Base-by-base conservation (phyloP, 2,113 vertebrate species). In the Pseudorhombus dupliciocellatus region DNA sequence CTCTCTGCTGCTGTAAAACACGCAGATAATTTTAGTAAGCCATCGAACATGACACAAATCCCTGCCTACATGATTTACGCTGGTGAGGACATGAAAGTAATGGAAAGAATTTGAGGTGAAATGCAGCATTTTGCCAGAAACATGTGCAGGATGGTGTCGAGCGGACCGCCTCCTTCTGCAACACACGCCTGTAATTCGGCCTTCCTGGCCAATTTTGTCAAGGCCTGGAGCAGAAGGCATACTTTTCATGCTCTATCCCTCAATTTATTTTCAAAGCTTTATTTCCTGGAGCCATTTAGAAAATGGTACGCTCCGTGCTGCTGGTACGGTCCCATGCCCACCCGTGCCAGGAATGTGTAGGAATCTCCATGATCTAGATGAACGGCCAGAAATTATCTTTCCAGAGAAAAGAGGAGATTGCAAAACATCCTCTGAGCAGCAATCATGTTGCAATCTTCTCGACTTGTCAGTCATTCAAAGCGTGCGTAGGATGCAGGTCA, bases 191-290 rank as follows among this genome's bases (percentile, higher is more conserved):
- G 65, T 75, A 78, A 74, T 69, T 82, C 77, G 70, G 84, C 77
- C 75, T 80, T 46, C 66, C 84, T 77, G 72, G 81, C 76, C 83
- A 87, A 80, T 85, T 76, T 78, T 78, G 77, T 84, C 84, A 77
- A 56, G 75, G 69, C 79, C 52, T 12, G 48, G 53, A 76, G 83
- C 75, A 76, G 73, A 70, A 83, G 80, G 60, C 80, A 76, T 77
- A 78, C 76, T 75, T 75, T 87, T 77, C 83, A 90, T 83, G 75
- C 70, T 77, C 42, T 51, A 65, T 67, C 65, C 78, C 72, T 84
- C 66, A 59, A 82, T 87, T 86, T 81, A 74, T 86, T 81, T 77
- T 81, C 77, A 77, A 84, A 78, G 82, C 73, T 77, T 85, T 73
- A 81, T 88, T 85, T 87, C 84, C 86, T 79, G 70, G 69, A 88